Evolutionary conservation across 2,113 vertebrate genomes (phyloP), one percentile per base, ranked within the genome.

Genomic region (Pomatorhinus ruficollis): DNA sequence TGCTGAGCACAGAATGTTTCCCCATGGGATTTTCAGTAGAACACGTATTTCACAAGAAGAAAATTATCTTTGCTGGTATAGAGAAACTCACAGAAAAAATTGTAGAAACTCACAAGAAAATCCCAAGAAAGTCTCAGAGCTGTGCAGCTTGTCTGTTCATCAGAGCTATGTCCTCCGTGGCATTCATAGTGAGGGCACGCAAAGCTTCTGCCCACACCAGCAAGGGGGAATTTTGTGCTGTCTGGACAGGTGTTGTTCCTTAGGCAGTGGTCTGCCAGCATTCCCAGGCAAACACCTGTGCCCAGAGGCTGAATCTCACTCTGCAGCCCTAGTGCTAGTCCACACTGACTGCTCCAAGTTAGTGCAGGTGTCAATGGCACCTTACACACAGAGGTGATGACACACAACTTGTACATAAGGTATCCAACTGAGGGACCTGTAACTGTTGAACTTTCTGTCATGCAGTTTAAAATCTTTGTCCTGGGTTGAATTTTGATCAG

Each of bases 341-440:
- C 56, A 27, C 17, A 1, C 27, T 50, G 75, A 59, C 47, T 5
- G 4, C 47, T 68, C 37, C 15, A 22, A n/a, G 49, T 6, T 30
- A n/a, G 19, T 9, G 65, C 37, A 69, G 25, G 31, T 53, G 63
- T 30, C 49, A 56, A 27, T 33, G 10, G 33, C 39, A 60, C 20
- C 49, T 31, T 44, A 17, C 0, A 2, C 42, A 65, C 49, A 52
- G 27, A 33, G 6, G 20, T n/a, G 40, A n/a, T 15, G 53, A 24
- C 31, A 30, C 53, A 25, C 25, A 21, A 44, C n/a, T 66, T 63
- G 37, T 56, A 39, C 15, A 2, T 12, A 60, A 25, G 16, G 44
- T 15, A 22, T 69, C 27, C 53, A 40, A 4, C 49, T 30, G 56
- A 70, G 54, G 76, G 15, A 83, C 78, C 11, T 0, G 0, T 44